These are phyloP conservation scores for Ormyrus pomaceus DNA, from an alignment of 2,888 invertebrate genomes.

Conservation along the genomic window DNA sequence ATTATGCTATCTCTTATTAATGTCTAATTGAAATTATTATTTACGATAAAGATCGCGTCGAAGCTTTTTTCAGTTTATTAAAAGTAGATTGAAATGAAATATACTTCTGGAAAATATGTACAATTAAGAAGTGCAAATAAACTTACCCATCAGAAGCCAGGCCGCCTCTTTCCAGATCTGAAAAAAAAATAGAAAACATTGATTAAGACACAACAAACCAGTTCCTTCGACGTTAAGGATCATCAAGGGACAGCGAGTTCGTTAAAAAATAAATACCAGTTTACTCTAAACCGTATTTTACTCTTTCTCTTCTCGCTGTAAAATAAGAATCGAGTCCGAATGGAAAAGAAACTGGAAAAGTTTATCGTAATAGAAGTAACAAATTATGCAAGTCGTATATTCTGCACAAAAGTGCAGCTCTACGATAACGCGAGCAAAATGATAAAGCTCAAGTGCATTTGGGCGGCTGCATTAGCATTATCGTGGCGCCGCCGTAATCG, in stretches of 20 bases:
- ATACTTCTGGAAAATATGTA: not conserved
- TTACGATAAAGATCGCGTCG: too few relatives aligned
- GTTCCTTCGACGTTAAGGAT: slow-evolving; percentile 20
- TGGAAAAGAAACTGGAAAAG: not conserved
- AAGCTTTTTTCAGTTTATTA: too few relatives aligned
- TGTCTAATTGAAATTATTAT: too few relatives aligned
- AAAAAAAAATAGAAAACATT: slow-evolving; percentile 50
- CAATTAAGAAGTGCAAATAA: not conserved
- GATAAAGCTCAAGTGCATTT: slow-evolving; percentile 38
- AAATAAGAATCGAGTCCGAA: slow-evolving; percentile 7
- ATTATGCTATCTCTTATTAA: too few relatives aligned
- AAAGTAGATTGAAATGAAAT: too few relatives aligned
- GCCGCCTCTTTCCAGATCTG: slow-evolving; percentile 66
- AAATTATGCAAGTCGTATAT: slow-evolving; percentile 14
- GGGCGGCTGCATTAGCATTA: slow-evolving; percentile 49
- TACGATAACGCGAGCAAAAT: slow-evolving; percentile 15
- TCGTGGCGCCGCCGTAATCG: slow-evolving; percentile 41
- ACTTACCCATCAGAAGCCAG: slow-evolving; percentile 70
- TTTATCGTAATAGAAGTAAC: not conserved
- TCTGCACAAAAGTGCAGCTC: not conserved
- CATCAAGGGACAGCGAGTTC: slow-evolving; percentile 25
- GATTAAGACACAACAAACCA: slow-evolving; percentile 29
- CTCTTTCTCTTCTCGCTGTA: not conserved
- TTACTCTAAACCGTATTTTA: slow-evolving; percentile 31
- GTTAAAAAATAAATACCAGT: slow-evolving; percentile 16